Evolutionary conservation across 2,113 vertebrate species (phyloP), one percentile per base, ranked within the genome.

Genomic region (Gallinago jamesoni): DNA sequence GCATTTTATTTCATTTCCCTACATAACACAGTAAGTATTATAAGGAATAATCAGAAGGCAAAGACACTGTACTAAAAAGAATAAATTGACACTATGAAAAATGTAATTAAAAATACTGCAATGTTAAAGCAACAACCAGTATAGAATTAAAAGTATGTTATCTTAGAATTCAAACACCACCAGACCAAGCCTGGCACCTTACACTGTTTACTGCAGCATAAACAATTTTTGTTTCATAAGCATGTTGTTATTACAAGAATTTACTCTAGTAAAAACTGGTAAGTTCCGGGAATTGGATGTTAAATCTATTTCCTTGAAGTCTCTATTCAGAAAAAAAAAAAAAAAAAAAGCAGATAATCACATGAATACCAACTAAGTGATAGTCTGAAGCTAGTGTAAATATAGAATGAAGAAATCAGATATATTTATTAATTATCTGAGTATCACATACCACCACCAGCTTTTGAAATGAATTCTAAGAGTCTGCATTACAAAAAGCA

Each of bases 1-100:
- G 37, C 81, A 91, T 92, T 97, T 97, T 82, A 95, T 91, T 96
- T 93, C 45, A 96, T 95, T 96, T 96, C 78, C 89, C 66, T 84
- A 68, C 81, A 75, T 35, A 94, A 60, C n/a, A 33, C 47, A 93
- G 84, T 79, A 90, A 91, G 62, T 47, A 50, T 69, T 68, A 45
- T 39, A 87, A 90, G 63, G 69, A 84, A 96, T 91, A 82, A 94
- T 89, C 88, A 68, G 78, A 59, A 80, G 48, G 66, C 73, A 68
- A 30, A 39, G 48, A 7, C 53, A 89, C n/a, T 35, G 59, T n/a
- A 72, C 50, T 91, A 82, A 77, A 74, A 52, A 80, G 77, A 96
- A 97, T 94, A 96, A 97, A 95, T 43, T 47, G 89, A 52, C 47
- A 21, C 18, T 43, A 37, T 63, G 52, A 55, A 72, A 78, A 76